Conservation (phyloP, 1,140 invertebrate genomes). For the Zeugodacus cucurbitae region DNA sequence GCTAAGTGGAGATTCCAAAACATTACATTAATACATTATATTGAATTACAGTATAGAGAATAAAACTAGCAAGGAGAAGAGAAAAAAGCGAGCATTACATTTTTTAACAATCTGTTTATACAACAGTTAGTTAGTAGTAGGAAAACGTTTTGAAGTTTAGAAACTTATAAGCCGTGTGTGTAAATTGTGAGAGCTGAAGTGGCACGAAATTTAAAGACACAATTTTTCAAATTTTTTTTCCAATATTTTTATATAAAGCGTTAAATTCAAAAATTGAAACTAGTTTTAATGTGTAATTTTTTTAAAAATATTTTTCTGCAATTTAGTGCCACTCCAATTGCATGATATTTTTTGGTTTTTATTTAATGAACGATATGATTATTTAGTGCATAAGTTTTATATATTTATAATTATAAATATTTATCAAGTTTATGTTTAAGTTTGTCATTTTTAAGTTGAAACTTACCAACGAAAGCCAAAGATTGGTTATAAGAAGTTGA, state of each 20-base stretch:
- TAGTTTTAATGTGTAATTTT: background rate
- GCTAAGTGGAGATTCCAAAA: too few species aligned
- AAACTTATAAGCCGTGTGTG: conserved; percentile 13
- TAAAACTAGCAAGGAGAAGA: background rate
- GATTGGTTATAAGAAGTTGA: conserved; percentile 86
- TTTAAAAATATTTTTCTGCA: background rate
- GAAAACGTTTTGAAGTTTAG: background rate
- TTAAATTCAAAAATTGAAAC: background rate
- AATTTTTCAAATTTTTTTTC: background rate
- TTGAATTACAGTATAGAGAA: background rate
- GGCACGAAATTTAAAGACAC: background rate
- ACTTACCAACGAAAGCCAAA: conserved; percentile 89
- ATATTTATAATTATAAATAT: conserved; percentile 32
- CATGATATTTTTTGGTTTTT: background rate
- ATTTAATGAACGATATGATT: conserved; percentile 22
- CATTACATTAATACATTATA: background rate
- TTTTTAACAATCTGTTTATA: background rate
- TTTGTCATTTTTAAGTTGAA: conserved; percentile 65
- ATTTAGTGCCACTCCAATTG: background rate
- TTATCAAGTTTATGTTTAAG: conserved; percentile 60
- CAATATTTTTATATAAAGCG: background rate
- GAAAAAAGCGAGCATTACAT: background rate
- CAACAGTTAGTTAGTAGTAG: background rate
- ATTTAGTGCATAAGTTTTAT: background rate
- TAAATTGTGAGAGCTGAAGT: conserved; percentile 6